These are phyloP conservation scores for Cremastinae sp. DNA, from an alignment of 2,888 invertebrate genomes.

Conservation along the genomic window DNA sequence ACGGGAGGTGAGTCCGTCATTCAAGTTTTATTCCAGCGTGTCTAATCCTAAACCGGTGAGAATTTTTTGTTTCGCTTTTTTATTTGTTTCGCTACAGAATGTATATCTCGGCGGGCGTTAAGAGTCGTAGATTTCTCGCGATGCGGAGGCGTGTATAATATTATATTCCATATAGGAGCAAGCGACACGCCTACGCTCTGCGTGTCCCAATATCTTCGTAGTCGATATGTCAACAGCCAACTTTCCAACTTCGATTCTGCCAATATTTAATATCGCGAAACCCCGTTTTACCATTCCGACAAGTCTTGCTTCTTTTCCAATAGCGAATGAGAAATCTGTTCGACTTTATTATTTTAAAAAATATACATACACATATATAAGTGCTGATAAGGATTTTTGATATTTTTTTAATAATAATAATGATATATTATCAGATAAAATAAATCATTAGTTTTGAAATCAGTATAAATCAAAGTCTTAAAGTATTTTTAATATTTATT, in stretches of 20 bases:
- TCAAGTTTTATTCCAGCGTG: slow-evolving; percentile 1
- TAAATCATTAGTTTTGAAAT: no score
- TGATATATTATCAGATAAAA: no score
- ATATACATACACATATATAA: no score
- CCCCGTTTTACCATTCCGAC: slow-evolving; percentile 61
- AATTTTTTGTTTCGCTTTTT: slow-evolving; percentile 39
- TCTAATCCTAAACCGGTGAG: slow-evolving; percentile 53
- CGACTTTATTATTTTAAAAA: no score
- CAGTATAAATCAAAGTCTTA: no score
- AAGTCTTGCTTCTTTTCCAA: neutral
- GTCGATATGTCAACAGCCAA: slow-evolving; percentile 76
- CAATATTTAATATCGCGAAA: slow-evolving; percentile 43
- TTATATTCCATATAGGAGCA: slow-evolving; percentile 78
- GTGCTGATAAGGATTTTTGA: no score
- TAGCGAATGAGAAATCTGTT: no score
- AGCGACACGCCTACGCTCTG: slow-evolving; percentile 74
- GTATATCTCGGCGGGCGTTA: slow-evolving; percentile 51
- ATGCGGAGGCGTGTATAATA: slow-evolving; percentile 73
- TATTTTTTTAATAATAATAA: no score
- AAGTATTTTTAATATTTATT: no score
- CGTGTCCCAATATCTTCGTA: slow-evolving; percentile 73
- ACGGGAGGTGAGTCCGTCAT: neutral
- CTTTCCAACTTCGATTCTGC: slow-evolving; percentile 71
- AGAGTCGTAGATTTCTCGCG: slow-evolving; percentile 48
- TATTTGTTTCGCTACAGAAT: slow-evolving; percentile 10